These are phyloP conservation scores for Plecotus auritus DNA, from an alignment of 2,113 vertebrate genomes.

Conservation along the genomic window DNA sequence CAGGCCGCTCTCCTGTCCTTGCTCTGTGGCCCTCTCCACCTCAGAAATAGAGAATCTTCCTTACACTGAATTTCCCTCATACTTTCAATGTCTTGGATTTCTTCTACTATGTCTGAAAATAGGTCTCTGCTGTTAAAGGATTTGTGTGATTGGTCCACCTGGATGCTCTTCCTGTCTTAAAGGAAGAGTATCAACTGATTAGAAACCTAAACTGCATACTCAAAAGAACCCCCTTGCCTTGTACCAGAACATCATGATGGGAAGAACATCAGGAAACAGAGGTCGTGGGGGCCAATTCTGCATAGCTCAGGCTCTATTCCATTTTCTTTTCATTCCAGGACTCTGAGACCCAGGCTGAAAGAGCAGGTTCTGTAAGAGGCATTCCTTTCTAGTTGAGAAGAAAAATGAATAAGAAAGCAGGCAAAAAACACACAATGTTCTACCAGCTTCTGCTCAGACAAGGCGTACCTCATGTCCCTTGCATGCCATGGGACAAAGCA, in stretches of 20 bases:
- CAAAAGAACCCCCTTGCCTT: not conserved
- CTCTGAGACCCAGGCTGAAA: not conserved
- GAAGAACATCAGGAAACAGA: not conserved
- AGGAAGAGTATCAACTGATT: not conserved
- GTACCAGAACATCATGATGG: not conserved
- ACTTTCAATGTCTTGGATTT: not conserved
- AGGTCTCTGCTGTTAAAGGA: not conserved
- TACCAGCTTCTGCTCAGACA: not conserved
- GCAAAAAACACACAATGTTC: not conserved
- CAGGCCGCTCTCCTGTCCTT: rapidly evolving
- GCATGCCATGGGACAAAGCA: not conserved
- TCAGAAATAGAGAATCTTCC: not conserved
- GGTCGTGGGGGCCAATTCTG: not conserved
- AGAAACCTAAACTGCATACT: not conserved
- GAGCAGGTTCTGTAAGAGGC: not conserved
- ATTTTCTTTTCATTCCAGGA: not conserved
- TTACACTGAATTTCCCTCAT: not conserved
- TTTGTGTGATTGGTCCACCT: not conserved
- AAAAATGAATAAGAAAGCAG: not conserved
- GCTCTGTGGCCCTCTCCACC: not conserved
- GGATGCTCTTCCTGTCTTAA: not conserved
- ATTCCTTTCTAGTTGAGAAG: not conserved
- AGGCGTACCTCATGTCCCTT: not conserved
- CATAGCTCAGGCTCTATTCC: not conserved
- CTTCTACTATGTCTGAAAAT: not conserved